Evolutionary conservation across 2,113 vertebrate genomes (phyloP), one percentile per base, ranked within the genome.

Genomic region (Pseudorectes ferrugineus): DNA sequence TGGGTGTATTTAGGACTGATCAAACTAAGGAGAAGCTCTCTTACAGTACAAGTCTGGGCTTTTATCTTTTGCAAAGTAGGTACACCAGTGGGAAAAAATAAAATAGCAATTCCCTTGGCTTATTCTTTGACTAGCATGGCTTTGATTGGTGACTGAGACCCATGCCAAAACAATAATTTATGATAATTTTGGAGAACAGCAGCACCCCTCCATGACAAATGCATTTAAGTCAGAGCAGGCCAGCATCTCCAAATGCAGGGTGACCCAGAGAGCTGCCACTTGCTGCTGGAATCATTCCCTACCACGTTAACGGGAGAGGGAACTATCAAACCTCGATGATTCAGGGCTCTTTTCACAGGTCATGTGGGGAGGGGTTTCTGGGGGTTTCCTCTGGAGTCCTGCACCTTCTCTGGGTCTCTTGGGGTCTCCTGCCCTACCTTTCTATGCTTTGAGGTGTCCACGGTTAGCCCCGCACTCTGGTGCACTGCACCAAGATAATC

Each of bases 401-500:
- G 90, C 48, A 72, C 83, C 75, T 94, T 5, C 5, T 57, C 78
- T 88, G 72, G 55, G 36, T 83, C 68, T 96, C 78, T 33, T 6
- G 2, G 58, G 67, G 65, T 87, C 88, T 93, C 83, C 97, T 96
- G 72, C 40, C 62, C 96, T 90, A 93, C 91, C 85, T 86, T 96
- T 88, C 96, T 97, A 86, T 1, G 35, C 96, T 95, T 61, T 78
- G 74, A 93, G 43, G 89, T 82, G 78, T 89, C 90, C 93, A 74
- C 31, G n/a, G 90, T 92, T 93, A 97, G 91, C 88, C 95, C 94
- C 67, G 78, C 91, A 89, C 84, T 57, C 91, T 79, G 92, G 94
- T 93, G 88, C 66, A 5, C 91, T 94, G 96, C 93, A 97, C 93
- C 96, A 89, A 96, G 96, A 97, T 96, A 91, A 97, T 94, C 93